These are phyloP conservation scores for Loris lydekkerianus DNA, from an alignment of 2,797 vertebrate species.

Conservation along the genomic window DNA sequence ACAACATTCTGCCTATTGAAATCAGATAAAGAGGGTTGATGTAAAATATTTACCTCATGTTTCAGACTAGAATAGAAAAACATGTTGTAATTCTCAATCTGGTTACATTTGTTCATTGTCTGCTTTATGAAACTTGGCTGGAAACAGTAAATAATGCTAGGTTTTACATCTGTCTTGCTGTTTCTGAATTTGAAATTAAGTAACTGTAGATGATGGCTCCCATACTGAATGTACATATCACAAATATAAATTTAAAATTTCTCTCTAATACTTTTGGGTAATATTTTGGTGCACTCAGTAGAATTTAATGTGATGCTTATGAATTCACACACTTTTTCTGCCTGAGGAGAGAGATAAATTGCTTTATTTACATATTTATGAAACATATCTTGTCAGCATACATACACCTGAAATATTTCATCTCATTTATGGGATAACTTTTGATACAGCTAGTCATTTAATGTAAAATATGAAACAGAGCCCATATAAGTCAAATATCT, in stretches of 20 bases:
- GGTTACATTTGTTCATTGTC: neutral
- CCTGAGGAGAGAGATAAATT: constrained; percentile 69
- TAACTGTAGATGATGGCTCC: neutral
- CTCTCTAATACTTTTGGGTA: constrained; percentile 47
- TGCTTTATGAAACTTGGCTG: constrained; percentile 21
- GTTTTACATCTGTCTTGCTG: neutral
- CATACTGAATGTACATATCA: constrained; percentile 33
- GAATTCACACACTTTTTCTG: constrained; percentile 26
- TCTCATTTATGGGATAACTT: constrained; percentile 1
- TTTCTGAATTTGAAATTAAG: constrained; percentile 54
- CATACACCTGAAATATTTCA: constrained; percentile 38
- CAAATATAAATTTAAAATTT: constrained; percentile 65
- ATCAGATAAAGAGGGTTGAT: constrained; percentile 23
- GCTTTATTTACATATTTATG: constrained; percentile 72
- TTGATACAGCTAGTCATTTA: constrained; percentile 44
- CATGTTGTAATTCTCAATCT: constrained; percentile 53
- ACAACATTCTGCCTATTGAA: constrained; percentile 33
- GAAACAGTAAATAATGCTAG: constrained; percentile 57
- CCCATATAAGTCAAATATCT: neutral
- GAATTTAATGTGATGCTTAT: constrained; percentile 63
- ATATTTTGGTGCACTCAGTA: constrained; percentile 4
- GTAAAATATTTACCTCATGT: neutral
- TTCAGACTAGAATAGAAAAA: neutral
- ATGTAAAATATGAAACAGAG: constrained; percentile 31
- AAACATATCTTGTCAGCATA: constrained; percentile 52